phyloP scores from a whole-genome alignment of 1,140 invertebrate genomes.

The Cydia strobilella region DNA sequence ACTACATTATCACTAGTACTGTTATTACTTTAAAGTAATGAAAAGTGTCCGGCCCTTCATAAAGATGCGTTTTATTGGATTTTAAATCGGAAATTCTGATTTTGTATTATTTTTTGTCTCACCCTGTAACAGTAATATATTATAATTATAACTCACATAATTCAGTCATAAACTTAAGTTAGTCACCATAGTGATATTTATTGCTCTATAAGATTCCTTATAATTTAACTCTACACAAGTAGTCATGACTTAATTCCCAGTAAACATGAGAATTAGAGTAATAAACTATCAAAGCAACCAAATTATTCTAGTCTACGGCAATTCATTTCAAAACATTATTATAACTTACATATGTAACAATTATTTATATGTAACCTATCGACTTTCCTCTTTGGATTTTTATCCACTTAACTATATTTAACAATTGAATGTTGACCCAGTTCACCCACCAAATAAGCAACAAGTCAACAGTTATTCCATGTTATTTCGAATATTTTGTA shows the following conservation, averaged over 20 bases:
- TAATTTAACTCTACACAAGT: not conserved
- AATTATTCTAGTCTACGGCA: slow-evolving; percentile 2
- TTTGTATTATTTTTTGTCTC: slow-evolving; percentile 1
- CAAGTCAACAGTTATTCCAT: not conserved
- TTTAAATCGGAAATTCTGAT: not conserved
- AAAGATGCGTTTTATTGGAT: too few relatives aligned
- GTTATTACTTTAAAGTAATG: too few relatives aligned
- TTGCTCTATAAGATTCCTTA: slow-evolving; percentile 15
- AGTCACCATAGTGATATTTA: slow-evolving; percentile 15
- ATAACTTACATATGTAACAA: not conserved
- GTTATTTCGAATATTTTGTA: too few relatives aligned
- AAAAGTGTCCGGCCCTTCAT: too few relatives aligned
- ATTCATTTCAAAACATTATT: not conserved
- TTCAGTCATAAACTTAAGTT: slow-evolving; percentile 25
- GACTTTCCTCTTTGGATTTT: slow-evolving; percentile 1
- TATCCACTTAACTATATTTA: not conserved
- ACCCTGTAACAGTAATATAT: not conserved
- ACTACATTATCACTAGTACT: too few relatives aligned
- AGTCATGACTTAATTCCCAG: not conserved
- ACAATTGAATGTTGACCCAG: not conserved
- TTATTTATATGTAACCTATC: not conserved
- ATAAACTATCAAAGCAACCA: slow-evolving; percentile 11
- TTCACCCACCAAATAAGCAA: not conserved
- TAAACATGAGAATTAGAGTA: not conserved
- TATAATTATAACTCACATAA: slow-evolving; percentile 9